These are phyloP conservation scores for Alcedo quadribrachys DNA, from an alignment of 2,797 vertebrate genomes.

Conservation along the genomic window DNA sequence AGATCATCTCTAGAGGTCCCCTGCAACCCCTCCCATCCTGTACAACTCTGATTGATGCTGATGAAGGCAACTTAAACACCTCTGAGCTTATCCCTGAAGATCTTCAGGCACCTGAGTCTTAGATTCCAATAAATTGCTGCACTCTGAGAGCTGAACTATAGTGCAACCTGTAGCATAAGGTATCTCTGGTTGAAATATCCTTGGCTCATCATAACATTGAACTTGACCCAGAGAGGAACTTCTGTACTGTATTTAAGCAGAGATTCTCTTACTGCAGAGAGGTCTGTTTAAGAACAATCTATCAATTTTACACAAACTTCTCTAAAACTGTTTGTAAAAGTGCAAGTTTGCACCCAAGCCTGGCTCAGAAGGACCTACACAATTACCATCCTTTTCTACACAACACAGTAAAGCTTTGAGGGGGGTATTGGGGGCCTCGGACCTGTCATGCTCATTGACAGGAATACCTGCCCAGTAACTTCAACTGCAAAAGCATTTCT, in stretches of 20 bases:
- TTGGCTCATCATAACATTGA: rapidly evolving
- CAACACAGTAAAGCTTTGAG: neutral
- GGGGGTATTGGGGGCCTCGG: neutral
- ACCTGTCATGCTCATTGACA: neutral
- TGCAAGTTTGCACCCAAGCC: neutral
- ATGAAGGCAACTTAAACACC: neutral
- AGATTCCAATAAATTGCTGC: neutral
- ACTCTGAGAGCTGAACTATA: rapidly evolving
- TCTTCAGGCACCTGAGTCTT: neutral
- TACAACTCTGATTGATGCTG: neutral
- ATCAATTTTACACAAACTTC: neutral
- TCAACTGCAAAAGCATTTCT: neutral
- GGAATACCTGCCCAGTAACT: neutral
- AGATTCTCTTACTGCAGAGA: too few species aligned
- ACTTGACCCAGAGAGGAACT: neutral
- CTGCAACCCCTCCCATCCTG: neutral
- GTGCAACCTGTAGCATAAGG: neutral
- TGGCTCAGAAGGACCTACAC: neutral
- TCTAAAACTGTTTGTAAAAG: neutral
- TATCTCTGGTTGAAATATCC: neutral
- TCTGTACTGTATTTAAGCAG: too few species aligned
- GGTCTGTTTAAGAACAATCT: neutral
- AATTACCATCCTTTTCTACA: neutral
- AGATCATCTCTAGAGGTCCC: neutral
- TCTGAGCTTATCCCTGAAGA: neutral